These are phyloP conservation scores for Lasioglossum lativentre DNA, from an alignment of 2,888 invertebrate species.

Conservation along the genomic window DNA sequence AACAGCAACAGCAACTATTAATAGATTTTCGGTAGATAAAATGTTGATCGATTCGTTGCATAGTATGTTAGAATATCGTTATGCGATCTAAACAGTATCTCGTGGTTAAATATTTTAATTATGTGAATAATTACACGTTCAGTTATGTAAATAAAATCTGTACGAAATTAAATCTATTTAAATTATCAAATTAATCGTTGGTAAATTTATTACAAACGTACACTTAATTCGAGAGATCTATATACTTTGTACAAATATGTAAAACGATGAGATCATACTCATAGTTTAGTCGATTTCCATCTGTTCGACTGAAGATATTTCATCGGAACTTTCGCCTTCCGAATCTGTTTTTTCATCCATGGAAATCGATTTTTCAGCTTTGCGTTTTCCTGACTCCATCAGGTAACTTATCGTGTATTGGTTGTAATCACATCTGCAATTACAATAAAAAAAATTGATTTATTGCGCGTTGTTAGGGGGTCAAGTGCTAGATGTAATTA, in stretches of 20 bases:
- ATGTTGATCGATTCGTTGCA: neutral
- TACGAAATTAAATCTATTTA: constrained; percentile 7
- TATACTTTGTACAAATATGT: constrained; percentile 35
- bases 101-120: neutral
- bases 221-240: constrained; percentile 10
- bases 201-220: constrained; percentile 39
- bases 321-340: constrained; percentile 34
- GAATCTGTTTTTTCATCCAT: neutral
- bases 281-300: constrained; percentile 34
- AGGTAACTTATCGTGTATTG: constrained; percentile 93
- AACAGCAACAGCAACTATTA: too few relatives aligned
- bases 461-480: constrained; percentile 17
- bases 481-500: constrained; percentile 25
- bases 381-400: constrained; percentile 85
- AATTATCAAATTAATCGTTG: neutral
- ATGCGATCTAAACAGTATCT: neutral
- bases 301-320: neutral
- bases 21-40: neutral
- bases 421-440: constrained; percentile 93
- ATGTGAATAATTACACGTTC: neutral
- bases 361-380: constrained; percentile 33
- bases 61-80: neutral
- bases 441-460: constrained; percentile 22
- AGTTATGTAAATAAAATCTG: neutral
- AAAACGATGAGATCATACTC: constrained; percentile 7